Evolutionary conservation across 2,797 vertebrate genomes (phyloP), one percentile per base, ranked within the genome.

Genomic region (Hyperoplus lanceolatus): DNA sequence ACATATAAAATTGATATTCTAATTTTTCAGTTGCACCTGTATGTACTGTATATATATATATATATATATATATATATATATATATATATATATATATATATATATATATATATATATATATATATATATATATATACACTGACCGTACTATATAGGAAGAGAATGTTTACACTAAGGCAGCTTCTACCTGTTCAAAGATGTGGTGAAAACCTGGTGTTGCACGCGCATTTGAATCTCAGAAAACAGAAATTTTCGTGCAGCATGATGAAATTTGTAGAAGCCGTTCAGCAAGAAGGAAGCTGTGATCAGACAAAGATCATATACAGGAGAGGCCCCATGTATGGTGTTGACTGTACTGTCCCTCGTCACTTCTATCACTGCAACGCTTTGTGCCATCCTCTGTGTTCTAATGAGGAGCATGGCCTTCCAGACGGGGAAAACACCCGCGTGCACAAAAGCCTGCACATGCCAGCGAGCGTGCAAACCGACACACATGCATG

Each of bases 401-500:
- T 81, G 78, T 68, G 83, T 79, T 83, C 65, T 88, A 89, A 89
- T 82, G 70, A 92, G 75, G 82, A 86, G 75, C 81, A 73, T 62
- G 76, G 80, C 75, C 75, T 79, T 76, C 55, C 69, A 90, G 77
- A 85, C n/a, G 46, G 71, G 80, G 81, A 86, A 88, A 89, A 89
- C 74, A 76, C 72, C 48, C 46, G 0, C 18, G 75, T 71, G 71
- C 75, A 77, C 62, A 65, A 54, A 38, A 8, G 49, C 62, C 55
- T 15, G 64, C 74, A 66, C 83, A 75, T 70, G 72, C 73, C 70
- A 48, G 74, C 12, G 8, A 70, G 70, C 67, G 6, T 46, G 45
- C 59, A 78, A 43, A 75, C 55, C 16, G 38, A 36, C 45, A 50
- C 50, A 70, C 77, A 69, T 1, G 6, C 53, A 77, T 43, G 62